Conservation (phyloP, 1,140 invertebrate species). For the Zaprionus camerounensis region DNA sequence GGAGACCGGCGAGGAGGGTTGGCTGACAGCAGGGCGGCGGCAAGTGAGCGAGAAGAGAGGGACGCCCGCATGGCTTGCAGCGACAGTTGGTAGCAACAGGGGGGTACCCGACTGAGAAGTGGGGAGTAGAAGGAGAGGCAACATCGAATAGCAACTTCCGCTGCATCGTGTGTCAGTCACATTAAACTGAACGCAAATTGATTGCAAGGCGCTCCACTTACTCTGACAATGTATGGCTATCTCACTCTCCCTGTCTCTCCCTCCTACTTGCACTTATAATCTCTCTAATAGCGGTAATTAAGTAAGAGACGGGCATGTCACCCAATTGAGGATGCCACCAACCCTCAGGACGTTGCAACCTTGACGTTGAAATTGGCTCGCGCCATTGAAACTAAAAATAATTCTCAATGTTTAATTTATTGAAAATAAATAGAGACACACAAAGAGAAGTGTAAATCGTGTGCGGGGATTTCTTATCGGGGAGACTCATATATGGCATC, state of each 20-base stretch:
- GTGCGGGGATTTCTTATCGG: background rate
- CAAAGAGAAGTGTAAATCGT: background rate
- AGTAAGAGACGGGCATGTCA: conserved; percentile 44
- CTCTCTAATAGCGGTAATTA: conserved; percentile 58
- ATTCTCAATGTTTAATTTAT: background rate
- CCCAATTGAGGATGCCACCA: conserved; percentile 21
- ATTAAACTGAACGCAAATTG: conserved; percentile 41
- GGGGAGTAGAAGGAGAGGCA: background rate
- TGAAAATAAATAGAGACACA: background rate
- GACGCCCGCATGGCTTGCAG: conserved; percentile 32
- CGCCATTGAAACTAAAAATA: conserved; percentile 4
- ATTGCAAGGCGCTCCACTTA: conserved; percentile 32
- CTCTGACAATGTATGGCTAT: background rate
- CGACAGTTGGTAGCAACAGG: conserved; percentile 15
- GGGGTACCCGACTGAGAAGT: background rate
- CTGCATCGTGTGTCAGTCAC: conserved; percentile 24
- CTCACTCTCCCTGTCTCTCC: background rate
- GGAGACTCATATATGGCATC: background rate
- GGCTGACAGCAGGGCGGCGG: background rate
- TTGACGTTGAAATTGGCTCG: background rate
- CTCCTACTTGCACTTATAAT: background rate
- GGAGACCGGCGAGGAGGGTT: background rate
- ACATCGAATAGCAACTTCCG: conserved; percentile 29
- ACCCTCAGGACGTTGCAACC: conserved; percentile 14
- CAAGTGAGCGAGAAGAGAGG: background rate